Conservation (phyloP, 2,888 invertebrate genomes). For the Drosophila quinaria region DNA sequence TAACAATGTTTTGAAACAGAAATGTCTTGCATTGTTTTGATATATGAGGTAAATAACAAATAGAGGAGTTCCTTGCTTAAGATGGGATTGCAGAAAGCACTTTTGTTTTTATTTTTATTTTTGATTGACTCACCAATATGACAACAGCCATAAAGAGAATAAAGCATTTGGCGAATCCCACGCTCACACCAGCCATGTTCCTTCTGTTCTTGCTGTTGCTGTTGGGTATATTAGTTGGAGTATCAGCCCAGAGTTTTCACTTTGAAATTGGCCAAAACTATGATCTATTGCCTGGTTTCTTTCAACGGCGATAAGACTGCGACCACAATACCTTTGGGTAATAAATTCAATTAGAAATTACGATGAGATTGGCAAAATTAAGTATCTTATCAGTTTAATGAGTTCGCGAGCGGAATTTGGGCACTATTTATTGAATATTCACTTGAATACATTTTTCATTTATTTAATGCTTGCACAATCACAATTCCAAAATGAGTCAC, state of each 20-base stretch:
- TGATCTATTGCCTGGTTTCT: constrained; percentile 28
- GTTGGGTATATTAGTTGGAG: constrained; percentile 5
- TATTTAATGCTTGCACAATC: constrained; percentile 27
- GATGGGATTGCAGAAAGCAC: neutral
- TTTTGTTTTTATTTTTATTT: too few species aligned
- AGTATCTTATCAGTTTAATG: constrained; percentile 75
- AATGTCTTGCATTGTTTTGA: neutral
- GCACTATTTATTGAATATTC: constrained; percentile 8
- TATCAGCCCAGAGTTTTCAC: constrained; percentile 3
- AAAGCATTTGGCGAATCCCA: constrained; percentile 83
- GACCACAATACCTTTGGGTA: constrained; percentile 37
- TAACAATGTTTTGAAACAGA: constrained; percentile 8
- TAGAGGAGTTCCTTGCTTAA: neutral
- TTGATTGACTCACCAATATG: constrained; percentile 77
- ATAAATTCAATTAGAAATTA: constrained; percentile 72
- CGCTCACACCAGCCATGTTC: constrained; percentile 79
- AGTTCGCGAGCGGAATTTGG: constrained; percentile 53
- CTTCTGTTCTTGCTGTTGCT: constrained; percentile 19
- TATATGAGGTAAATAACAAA: neutral
- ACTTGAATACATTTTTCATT: constrained; percentile 10
- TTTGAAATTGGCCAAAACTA: constrained; percentile 7
- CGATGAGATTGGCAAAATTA: constrained; percentile 17
- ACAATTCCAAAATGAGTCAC: constrained; percentile 59
- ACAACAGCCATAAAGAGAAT: constrained; percentile 83
- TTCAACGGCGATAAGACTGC: constrained; percentile 53